Conservation (phyloP, 2,113 vertebrate genomes). For the Pituophis catenifer region DNA sequence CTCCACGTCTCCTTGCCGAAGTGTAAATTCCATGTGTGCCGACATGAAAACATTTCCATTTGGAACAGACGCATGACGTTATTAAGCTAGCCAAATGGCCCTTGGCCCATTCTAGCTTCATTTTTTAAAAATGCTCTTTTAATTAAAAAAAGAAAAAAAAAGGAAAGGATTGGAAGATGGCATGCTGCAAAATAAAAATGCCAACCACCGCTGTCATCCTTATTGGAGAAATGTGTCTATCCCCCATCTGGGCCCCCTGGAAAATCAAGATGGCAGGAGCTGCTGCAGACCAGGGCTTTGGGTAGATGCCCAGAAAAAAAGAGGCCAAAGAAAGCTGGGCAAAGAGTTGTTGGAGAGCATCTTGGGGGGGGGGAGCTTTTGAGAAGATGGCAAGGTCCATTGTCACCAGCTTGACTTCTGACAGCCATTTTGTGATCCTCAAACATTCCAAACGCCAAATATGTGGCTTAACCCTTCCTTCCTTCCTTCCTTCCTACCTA, state of each 20-base stretch:
- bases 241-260: background rate
- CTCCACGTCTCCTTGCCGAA: background rate
- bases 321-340: background rate
- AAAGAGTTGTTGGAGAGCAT: background rate
- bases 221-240: background rate
- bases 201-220: background rate
- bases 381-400: background rate
- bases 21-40: background rate
- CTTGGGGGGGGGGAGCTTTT: background rate
- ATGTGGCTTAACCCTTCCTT: background rate
- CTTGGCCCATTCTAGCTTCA: background rate
- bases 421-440: background rate
- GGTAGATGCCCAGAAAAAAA: background rate
- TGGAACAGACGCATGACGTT: background rate
- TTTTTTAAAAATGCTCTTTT: background rate
- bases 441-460: background rate
- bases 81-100: background rate
- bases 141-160: background rate
- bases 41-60: background rate
- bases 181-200: background rate
- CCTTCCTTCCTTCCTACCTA: no score
- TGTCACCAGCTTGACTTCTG: background rate
- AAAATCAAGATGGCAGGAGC: background rate
- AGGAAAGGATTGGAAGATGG: background rate
- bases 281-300: background rate